phyloP scores from a whole-genome alignment of 2,888 invertebrate genomes.

The Rhabditoides inermis region DNA sequence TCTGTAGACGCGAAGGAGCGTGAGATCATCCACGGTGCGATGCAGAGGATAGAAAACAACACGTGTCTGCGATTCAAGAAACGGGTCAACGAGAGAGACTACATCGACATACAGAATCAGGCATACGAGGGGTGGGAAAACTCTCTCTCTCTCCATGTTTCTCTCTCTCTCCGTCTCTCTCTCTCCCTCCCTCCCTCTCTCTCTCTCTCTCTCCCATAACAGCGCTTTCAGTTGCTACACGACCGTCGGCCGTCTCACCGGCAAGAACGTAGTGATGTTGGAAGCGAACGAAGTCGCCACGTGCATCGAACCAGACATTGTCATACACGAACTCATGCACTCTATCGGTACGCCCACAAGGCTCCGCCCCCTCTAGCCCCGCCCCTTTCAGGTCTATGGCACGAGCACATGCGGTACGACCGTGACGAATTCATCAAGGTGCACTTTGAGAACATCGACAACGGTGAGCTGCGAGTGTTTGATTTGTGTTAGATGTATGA shows the following conservation, averaged over 20 bases:
- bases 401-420: conserved; percentile 48
- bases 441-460: conserved; percentile 37
- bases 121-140: conserved; percentile 33
- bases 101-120: conserved; percentile 38
- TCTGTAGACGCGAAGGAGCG: conserved; percentile 31
- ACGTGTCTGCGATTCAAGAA: conserved; percentile 37
- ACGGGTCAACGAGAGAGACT: conserved; percentile 30
- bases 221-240: conserved; percentile 39
- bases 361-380: too few species aligned
- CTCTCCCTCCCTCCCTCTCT: too few species aligned
- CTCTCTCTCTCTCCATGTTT: not conserved
- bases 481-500: too few species aligned
- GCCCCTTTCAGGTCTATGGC: too few species aligned
- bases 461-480: conserved; percentile 3
- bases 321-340: too few species aligned
- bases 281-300: conserved; percentile 40
- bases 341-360: too few species aligned
- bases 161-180: too few species aligned
- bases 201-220: not conserved
- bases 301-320: conserved; percentile 22
- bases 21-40: conserved; percentile 31
- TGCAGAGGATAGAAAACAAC: conserved; percentile 35
- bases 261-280: conserved; percentile 45
- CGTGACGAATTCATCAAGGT: conserved; percentile 43
- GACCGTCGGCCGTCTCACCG: conserved; percentile 34